Evolutionary conservation across 2,797 vertebrate species (phyloP).

Genomic region (Anomalospiza imberbis): DNA sequence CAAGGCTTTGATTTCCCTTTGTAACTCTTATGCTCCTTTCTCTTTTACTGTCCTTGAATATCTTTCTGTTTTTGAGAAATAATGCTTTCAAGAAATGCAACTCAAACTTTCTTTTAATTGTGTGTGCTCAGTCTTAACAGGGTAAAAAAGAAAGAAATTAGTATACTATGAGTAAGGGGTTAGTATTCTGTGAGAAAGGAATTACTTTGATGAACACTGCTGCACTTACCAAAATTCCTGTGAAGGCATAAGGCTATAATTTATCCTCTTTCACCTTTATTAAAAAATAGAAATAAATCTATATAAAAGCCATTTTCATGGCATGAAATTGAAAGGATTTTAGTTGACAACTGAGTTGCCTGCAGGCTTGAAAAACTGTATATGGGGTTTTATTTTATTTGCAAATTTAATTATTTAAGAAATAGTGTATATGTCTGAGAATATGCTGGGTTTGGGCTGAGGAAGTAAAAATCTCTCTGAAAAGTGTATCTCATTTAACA

Average conservation of each 20-base stretch:
- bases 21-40: neutral
- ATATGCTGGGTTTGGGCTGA: neutral
- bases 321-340: neutral
- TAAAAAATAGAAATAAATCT: neutral
- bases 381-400: neutral
- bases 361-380: neutral
- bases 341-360: neutral
- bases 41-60: neutral
- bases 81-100: conserved; percentile 5
- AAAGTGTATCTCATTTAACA: neutral
- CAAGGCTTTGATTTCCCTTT: conserved; percentile 6
- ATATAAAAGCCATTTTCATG: conserved; percentile 2
- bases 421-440: neutral
- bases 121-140: neutral
- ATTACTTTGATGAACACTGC: neutral
- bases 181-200: neutral
- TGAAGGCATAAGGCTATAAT: neutral
- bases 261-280: neutral
- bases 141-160: neutral
- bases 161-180: neutral
- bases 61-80: neutral
- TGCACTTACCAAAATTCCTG: neutral
- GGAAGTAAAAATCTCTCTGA: neutral
- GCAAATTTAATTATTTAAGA: neutral
- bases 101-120: conserved; percentile 32